phyloP scores from a whole-genome alignment of 2,888 invertebrate species.

The Catocala nupta region DNA sequence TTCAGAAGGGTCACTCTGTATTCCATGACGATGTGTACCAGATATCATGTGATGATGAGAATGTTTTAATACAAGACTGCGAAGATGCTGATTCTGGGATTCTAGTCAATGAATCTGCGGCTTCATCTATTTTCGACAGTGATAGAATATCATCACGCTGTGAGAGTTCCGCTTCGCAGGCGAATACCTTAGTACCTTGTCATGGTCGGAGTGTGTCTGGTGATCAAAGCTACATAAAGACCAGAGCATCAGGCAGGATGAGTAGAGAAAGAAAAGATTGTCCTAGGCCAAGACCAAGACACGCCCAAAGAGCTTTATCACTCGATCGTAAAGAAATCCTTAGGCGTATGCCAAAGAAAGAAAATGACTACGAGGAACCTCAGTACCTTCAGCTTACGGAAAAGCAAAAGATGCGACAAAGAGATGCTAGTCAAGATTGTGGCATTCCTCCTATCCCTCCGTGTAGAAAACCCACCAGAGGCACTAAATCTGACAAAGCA shows the following conservation, averaged over 20 bases:
- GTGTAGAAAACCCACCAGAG: conserved; percentile 73
- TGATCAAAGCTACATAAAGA: conserved; percentile 78
- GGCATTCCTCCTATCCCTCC: conserved; percentile 85
- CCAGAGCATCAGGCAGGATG: conserved; percentile 75
- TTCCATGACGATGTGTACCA: conserved; percentile 88
- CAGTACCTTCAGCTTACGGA: conserved; percentile 82
- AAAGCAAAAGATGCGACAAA: conserved; percentile 83
- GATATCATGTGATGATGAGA: conserved; percentile 84
- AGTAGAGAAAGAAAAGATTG: conserved; percentile 77
- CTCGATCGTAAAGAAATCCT: conserved; percentile 86
- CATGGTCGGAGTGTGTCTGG: conserved; percentile 84
- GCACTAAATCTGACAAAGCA: conserved; percentile 67
- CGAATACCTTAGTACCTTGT: conserved; percentile 70
- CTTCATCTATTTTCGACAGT: conserved; percentile 89
- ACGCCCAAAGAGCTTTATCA: conserved; percentile 85
- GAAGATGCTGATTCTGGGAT: conserved; percentile 93
- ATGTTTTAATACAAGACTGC: conserved; percentile 87
- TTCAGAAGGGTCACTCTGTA: conserved; percentile 88
- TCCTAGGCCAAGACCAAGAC: conserved; percentile 71
- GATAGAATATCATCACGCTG: conserved; percentile 85
- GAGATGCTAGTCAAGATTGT: conserved; percentile 74
- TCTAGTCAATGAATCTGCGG: conserved; percentile 91
- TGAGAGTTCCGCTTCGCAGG: conserved; percentile 84
- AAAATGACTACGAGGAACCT: conserved; percentile 75
- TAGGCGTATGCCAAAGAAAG: conserved; percentile 80